Conservation (phyloP, 2,113 vertebrate genomes). For the Lepus timidus region DNA sequence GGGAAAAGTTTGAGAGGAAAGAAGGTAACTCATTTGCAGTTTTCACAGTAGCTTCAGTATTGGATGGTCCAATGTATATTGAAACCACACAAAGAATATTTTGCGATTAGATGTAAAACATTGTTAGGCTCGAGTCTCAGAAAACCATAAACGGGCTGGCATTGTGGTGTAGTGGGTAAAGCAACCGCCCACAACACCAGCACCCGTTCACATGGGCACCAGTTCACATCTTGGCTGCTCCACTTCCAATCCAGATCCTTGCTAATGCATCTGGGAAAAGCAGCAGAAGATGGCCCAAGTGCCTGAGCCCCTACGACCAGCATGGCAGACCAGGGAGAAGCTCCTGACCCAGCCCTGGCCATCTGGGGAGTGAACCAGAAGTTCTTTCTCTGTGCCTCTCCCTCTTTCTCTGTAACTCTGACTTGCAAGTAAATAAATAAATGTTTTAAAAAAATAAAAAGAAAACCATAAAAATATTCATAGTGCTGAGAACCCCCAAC, state of each 20-base stretch:
- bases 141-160: not conserved
- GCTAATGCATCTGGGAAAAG: too few species aligned
- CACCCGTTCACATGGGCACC: too few species aligned
- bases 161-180: too few species aligned
- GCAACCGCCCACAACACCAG: too few species aligned
- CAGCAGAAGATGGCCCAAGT: too few species aligned
- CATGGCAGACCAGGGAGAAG: too few species aligned
- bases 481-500: not conserved
- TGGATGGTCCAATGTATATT: not conserved
- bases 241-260: too few species aligned
- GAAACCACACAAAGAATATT: not conserved
- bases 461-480: not conserved
- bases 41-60: not conserved
- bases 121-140: not conserved
- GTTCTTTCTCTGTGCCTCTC: too few species aligned
- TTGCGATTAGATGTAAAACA: not conserved
- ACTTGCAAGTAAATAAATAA: not conserved
- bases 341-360: not conserved
- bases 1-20: conserved; percentile 9
- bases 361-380: too few species aligned
- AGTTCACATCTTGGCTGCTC: too few species aligned
- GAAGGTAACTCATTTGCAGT: conserved; percentile 1
- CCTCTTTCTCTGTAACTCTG: too few species aligned
- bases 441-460: not conserved
- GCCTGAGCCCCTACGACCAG: too few species aligned